Evolutionary conservation across 2,797 vertebrate species (phyloP).

Genomic region (Paratrypauchen microcephalus): DNA sequence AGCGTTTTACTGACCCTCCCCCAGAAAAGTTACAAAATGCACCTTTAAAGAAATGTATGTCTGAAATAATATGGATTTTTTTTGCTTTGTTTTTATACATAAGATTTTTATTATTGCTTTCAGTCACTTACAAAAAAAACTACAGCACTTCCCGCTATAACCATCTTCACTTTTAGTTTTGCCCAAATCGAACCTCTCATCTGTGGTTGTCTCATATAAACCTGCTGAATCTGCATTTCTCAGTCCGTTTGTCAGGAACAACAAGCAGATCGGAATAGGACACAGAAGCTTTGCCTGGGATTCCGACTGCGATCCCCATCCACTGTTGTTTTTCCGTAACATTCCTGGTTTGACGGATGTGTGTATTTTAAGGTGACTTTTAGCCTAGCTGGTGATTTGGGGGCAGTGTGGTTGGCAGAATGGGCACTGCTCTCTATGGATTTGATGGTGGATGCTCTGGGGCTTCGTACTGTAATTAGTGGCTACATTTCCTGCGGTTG

Average conservation of each 20-base stretch:
- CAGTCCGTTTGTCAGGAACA: slow-evolving; percentile 35
- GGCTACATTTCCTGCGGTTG: slow-evolving; percentile 50
- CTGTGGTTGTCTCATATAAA: slow-evolving; percentile 8
- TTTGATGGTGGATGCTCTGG: slow-evolving; percentile 62
- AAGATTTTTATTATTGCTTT: background rate
- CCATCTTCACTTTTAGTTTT: slow-evolving; percentile 7
- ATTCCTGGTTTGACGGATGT: slow-evolving; percentile 62
- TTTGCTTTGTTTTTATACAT: background rate
- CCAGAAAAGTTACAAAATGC: too few species aligned
- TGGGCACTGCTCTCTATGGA: slow-evolving; percentile 56
- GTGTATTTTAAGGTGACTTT: slow-evolving; percentile 74
- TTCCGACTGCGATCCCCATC: slow-evolving; percentile 34
- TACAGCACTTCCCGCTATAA: background rate
- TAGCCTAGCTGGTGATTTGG: slow-evolving; percentile 73
- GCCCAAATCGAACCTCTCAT: background rate
- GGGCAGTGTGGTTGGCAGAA: slow-evolving; percentile 60
- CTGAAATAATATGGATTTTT: too few species aligned
- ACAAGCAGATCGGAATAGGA: slow-evolving; percentile 61
- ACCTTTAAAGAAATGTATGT: too few species aligned
- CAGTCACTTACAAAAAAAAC: background rate
- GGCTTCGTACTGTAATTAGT: slow-evolving; percentile 68
- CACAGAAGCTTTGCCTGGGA: slow-evolving; percentile 47
- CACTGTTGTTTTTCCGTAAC: slow-evolving; percentile 59
- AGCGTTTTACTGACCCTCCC: too few species aligned
- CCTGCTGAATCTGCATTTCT: slow-evolving; percentile 20